A percentile compares a stretch with the other conserved stretches of the same genome.
These are phyloP conservation scores for Clarias magur DNA, from an alignment of 2,113 vertebrate genomes.

Conservation along the genomic window DNA sequence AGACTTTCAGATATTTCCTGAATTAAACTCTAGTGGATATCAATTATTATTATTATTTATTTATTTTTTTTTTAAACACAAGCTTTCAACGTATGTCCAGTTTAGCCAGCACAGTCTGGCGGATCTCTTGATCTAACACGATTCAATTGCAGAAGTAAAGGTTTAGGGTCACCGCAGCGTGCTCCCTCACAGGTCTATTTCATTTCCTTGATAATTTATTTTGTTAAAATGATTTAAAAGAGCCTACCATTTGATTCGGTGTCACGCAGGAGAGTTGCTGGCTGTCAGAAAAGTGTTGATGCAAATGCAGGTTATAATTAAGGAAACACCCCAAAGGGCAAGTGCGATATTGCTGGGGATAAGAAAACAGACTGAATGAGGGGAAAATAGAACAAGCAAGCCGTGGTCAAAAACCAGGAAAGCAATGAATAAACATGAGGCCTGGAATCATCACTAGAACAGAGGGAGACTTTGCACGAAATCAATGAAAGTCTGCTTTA, in stretches of 20 bases:
- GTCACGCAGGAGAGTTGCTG: neutral
- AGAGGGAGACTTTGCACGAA: neutral
- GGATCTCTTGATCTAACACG: neutral
- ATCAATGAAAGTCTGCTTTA: neutral
- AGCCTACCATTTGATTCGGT: neutral
- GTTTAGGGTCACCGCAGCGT: neutral
- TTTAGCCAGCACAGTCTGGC: neutral
- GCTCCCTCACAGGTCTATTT: neutral
- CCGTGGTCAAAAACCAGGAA: neutral
- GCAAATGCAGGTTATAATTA: neutral
- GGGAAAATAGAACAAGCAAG: neutral
- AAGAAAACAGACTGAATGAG: neutral
- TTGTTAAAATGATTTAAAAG: neutral
- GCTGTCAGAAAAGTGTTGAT: neutral
- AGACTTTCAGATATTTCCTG: neutral
- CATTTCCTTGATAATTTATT: neutral
- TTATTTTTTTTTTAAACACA: neutral
- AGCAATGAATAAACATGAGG: neutral
- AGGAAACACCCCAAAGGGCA: neutral
- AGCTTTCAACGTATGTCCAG: neutral
- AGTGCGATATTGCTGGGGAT: neutral
- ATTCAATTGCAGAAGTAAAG: neutral
- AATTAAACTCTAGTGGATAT: neutral
- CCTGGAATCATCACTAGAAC: neutral
- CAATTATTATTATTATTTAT: too few relatives aligned